Evolutionary conservation across 2,113 vertebrate species (phyloP).

Genomic region (Rhinopithecus roxellana): DNA sequence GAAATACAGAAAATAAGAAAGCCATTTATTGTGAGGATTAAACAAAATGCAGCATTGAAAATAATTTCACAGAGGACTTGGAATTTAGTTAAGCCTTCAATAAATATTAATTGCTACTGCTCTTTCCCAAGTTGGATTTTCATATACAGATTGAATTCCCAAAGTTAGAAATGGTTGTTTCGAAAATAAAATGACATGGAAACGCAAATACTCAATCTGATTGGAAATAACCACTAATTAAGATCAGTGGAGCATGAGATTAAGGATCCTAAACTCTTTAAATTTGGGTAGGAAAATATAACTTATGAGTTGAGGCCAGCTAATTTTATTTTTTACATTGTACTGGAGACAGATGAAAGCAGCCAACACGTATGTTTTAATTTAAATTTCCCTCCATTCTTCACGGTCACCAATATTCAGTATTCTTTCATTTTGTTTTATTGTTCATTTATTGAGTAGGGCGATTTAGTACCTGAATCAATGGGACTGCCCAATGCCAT

Average conservation of each 20-base stretch:
- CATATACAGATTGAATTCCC: neutral
- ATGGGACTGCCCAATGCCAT: neutral
- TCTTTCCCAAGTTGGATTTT: neutral
- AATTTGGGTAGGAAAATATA: neutral
- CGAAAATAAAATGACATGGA: slow-evolving; percentile 2
- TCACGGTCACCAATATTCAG: neutral
- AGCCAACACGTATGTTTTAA: neutral
- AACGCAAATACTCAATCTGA: slow-evolving; percentile 14
- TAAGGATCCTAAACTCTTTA: neutral
- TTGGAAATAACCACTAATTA: slow-evolving; percentile 51
- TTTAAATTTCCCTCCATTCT: slow-evolving; percentile 5
- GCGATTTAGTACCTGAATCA: neutral
- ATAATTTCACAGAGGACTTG: neutral
- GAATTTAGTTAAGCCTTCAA: neutral
- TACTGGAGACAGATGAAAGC: neutral
- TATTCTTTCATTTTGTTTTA: slow-evolving; percentile 37
- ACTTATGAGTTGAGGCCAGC: neutral
- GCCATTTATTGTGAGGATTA: neutral
- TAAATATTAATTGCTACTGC: neutral
- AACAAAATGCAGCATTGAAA: neutral
- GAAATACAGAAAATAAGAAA: neutral
- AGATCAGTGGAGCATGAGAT: slow-evolving; percentile 36
- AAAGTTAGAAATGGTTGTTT: slow-evolving; percentile 20
- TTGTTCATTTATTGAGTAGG: slow-evolving; percentile 8
- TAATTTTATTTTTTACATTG: slow-evolving; percentile 20